Conservation (phyloP, 1,140 invertebrate species). For the Diachasmimorpha longicaudata region DNA sequence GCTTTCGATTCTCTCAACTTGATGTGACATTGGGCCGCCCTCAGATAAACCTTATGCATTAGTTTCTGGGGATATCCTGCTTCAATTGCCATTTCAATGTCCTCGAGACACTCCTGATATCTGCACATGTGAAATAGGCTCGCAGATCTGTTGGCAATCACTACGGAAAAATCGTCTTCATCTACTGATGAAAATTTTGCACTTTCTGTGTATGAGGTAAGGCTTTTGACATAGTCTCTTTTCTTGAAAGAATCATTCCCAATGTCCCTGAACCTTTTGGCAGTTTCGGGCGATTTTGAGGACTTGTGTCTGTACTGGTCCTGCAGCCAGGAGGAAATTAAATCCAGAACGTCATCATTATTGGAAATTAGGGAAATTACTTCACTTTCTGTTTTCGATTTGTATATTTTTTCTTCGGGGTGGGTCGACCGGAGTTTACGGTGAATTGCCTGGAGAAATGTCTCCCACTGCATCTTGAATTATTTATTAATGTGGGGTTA, state of each 20-base stretch:
- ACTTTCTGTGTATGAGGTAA: slow-evolving; percentile 53
- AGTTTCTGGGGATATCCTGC: slow-evolving; percentile 51
- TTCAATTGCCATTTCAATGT: slow-evolving; percentile 52
- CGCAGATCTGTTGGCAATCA: slow-evolving; percentile 60
- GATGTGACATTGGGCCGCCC: slow-evolving; percentile 49
- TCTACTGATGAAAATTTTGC: slow-evolving; percentile 47
- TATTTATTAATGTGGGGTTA: background rate
- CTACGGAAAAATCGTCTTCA: slow-evolving; percentile 51
- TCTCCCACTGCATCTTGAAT: slow-evolving; percentile 36
- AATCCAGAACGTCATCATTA: slow-evolving; percentile 32
- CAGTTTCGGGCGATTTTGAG: slow-evolving; percentile 37
- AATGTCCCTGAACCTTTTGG: slow-evolving; percentile 40
- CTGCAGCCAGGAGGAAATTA: slow-evolving; percentile 38
- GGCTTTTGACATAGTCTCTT: slow-evolving; percentile 48
- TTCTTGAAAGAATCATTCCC: slow-evolving; percentile 54
- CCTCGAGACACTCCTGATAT: slow-evolving; percentile 57
- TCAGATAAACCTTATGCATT: slow-evolving; percentile 53
- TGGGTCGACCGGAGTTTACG: slow-evolving; percentile 7
- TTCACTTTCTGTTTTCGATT: slow-evolving; percentile 33
- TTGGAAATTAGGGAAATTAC: slow-evolving; percentile 36
- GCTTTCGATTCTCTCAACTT: slow-evolving; percentile 43
- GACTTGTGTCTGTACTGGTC: slow-evolving; percentile 31
- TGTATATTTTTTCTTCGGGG: background rate
- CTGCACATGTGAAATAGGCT: slow-evolving; percentile 51
- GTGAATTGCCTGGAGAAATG: slow-evolving; percentile 22